Conservation (phyloP, 2,888 invertebrate genomes). For the Liodrosophila aerea region DNA sequence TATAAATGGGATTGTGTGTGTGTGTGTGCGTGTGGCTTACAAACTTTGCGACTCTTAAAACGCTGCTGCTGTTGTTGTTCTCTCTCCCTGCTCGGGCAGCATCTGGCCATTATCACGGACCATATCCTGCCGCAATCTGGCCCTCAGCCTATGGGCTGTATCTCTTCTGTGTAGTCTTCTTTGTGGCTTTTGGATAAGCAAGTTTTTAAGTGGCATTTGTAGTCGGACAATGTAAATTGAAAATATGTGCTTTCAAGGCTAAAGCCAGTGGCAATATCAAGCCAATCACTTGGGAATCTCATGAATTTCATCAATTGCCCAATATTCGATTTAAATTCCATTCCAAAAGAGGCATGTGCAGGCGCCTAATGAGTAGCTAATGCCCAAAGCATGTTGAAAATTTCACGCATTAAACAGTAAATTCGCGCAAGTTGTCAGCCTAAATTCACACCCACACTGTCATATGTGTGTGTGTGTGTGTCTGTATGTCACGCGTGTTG, state of each 20-base stretch:
- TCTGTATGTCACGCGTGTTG: constrained; percentile 6
- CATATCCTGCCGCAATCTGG: constrained; percentile 13
- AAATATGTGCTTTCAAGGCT: constrained; percentile 29
- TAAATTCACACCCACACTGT: constrained; percentile 34
- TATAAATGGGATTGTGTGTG: constrained; percentile 25
- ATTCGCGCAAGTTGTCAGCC: constrained; percentile 26
- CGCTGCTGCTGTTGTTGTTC: background rate
- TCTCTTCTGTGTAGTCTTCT: constrained; percentile 17
- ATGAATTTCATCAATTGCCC: background rate
- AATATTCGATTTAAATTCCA: background rate
- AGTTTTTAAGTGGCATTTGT: constrained; percentile 48
- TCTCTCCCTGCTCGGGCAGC: background rate
- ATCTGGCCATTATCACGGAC: constrained; percentile 5
- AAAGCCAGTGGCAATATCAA: constrained; percentile 7
- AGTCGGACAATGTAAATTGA: constrained; percentile 42
- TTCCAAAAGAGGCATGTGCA: background rate
- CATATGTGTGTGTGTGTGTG: constrained; percentile 36
- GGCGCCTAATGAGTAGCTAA: constrained; percentile 36
- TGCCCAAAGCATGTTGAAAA: constrained; percentile 15
- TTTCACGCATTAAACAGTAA: constrained; percentile 19
- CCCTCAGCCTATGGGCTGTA: constrained; percentile 39
- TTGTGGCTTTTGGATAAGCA: constrained; percentile 32
- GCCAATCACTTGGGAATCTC: background rate
- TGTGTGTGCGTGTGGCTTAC: constrained; percentile 34
- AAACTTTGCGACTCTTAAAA: constrained; percentile 41